Evolutionary conservation across 2,113 vertebrate species (phyloP).

Genomic region (Oxyura jamaicensis): DNA sequence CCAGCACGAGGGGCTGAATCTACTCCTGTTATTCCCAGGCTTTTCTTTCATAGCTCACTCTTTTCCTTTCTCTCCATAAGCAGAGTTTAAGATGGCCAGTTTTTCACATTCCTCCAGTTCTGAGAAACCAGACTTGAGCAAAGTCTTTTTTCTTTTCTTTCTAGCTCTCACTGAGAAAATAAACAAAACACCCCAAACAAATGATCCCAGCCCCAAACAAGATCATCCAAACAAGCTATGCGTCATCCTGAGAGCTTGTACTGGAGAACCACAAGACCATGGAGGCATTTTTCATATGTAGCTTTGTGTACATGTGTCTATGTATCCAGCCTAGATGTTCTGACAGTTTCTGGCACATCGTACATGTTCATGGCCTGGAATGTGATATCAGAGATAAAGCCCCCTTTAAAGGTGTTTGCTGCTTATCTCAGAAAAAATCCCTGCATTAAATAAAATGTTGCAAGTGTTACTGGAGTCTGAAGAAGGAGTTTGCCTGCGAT

Average conservation of each 20-base stretch:
- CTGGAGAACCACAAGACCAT: background rate
- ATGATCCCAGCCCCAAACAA: background rate
- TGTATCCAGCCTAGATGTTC: background rate
- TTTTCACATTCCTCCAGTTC: background rate
- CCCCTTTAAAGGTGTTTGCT: background rate
- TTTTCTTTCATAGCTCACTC: background rate
- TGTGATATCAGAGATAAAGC: background rate
- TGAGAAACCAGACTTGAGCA: background rate
- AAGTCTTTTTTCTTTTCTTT: background rate
- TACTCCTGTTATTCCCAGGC: background rate
- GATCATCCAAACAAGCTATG: background rate
- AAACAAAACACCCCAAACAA: background rate
- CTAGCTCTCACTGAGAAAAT: background rate
- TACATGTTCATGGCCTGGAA: background rate
- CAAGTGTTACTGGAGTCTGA: background rate
- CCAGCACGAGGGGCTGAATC: background rate
- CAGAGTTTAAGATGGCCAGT: background rate
- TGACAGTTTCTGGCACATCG: background rate
- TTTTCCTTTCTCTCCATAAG: background rate
- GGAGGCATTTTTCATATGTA: background rate
- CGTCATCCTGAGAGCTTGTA: background rate
- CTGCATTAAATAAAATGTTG: background rate
- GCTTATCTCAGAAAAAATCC: background rate
- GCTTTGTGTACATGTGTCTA: accelerated
- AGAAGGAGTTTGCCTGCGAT: background rate